Base-by-base conservation (phyloP, 2,113 vertebrate species). In the Stigmatopora argus region DNA sequence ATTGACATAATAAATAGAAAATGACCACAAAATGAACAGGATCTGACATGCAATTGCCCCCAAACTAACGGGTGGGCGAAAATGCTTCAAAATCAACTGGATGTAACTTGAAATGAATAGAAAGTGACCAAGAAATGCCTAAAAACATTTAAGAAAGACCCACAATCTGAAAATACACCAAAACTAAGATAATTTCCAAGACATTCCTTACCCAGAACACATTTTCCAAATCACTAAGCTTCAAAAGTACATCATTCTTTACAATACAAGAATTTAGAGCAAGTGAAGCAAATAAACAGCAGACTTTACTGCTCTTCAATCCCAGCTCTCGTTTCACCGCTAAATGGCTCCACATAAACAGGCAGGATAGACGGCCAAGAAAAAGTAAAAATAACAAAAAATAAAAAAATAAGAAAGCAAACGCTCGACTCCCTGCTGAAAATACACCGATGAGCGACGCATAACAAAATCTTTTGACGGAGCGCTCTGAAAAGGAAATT, bases 331-430 rank as follows among this genome's bases (percentile, higher is more conserved):
- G 75, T 85, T 86, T 84, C 72, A 76, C 61, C 76, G 86, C 80
- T 78, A 78, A 87, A 89, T 85, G 79, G 87, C 77, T 65, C 62
- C 56, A 69, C 79, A 81, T 82, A 85, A 88, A 88, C 81, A 74
- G 72, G 70, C 76, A 73, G 75, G 69, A 31, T 31, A 77, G 69
- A 69, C 78, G 80, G 79, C 71, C 77, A 53, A 57, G 76, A 84
- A 80, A 77, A 82, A n/a, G 15, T 18, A 49, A n/a, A 49, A 52
- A 52, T 8, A 41, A 41, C 38, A 41, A 41, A 41, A 12, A n/a
- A 38, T 7, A 51, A 51, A 19, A 12, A 53, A 51, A 21, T 4
- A 12, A 23, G 1, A 74, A 77, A 31, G 26, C 76, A 84, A 88
- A 85, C 51, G 68, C 67, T 62, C 67, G 57, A 67, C 76, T 80